Percentiles rank a stretch among this genome's conserved stretches.
Conservation (phyloP, 2,113 vertebrate species). For the Paradoxurus hermaphroditus region DNA sequence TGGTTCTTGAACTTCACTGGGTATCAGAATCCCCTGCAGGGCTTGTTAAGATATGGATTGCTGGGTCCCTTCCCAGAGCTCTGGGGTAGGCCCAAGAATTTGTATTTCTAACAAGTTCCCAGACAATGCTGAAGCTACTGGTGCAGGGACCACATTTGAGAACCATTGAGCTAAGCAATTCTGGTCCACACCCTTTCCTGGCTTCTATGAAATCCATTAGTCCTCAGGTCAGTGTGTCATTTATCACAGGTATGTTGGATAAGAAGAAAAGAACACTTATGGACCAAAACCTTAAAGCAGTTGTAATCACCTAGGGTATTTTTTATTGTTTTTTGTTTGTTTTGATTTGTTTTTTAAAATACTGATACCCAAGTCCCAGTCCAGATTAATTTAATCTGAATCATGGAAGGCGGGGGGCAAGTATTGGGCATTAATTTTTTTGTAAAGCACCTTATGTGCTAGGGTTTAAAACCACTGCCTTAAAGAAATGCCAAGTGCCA, state of each 20-base stretch:
- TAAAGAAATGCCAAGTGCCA: conserved; percentile 8
- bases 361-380: neutral
- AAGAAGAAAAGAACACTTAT: neutral
- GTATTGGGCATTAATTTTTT: neutral
- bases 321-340: neutral
- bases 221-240: neutral
- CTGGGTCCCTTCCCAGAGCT: neutral
- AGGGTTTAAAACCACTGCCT: neutral
- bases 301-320: neutral
- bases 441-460: neutral
- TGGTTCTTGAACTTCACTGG: neutral
- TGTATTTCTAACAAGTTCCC: neutral
- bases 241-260: neutral
- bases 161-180: neutral
- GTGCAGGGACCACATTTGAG: neutral
- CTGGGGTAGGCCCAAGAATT: neutral
- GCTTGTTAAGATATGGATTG: neutral
- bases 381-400: neutral
- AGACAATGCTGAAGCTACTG: neutral
- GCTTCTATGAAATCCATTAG: neutral
- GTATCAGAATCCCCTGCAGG: neutral
- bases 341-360: neutral
- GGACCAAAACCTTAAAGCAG: neutral
- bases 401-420: neutral
- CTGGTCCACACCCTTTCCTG: neutral